A percentile compares a stretch with the other conserved stretches of the same genome.
These are phyloP conservation scores for Perca fluviatilis DNA, from an alignment of 2,113 vertebrate species.

Conservation along the genomic window DNA sequence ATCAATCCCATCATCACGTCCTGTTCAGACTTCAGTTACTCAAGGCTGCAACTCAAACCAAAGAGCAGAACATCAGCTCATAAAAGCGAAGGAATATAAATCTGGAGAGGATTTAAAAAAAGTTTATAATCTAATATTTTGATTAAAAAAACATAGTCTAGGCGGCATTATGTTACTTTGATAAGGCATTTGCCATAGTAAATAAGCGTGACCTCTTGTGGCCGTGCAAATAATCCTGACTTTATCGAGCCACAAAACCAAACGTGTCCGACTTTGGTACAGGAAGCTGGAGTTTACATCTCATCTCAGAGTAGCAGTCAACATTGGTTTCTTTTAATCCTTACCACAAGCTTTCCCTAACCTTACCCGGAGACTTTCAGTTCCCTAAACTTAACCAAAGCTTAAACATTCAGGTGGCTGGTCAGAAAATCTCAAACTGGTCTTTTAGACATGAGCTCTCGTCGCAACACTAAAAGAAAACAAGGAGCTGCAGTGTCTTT, in stretches of 20 bases:
- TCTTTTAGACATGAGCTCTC: background rate
- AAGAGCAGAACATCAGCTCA: too few species aligned
- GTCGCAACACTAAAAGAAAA: background rate
- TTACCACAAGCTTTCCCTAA: too few species aligned
- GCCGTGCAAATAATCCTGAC: too few species aligned
- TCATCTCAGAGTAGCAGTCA: background rate
- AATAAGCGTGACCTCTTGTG: too few species aligned
- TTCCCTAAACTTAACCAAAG: background rate
- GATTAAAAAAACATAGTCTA: background rate
- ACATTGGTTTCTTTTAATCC: too few species aligned
- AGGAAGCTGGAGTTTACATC: background rate
- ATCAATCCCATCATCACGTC: background rate
- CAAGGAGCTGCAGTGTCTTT: background rate
- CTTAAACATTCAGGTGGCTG: background rate
- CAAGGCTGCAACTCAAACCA: background rate
- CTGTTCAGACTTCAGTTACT: background rate
- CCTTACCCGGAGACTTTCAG: background rate
- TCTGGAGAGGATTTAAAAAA: background rate
- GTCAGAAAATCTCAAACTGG: background rate
- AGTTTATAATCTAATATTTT: background rate
- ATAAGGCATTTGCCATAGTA: too few species aligned
- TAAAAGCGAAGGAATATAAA: background rate
- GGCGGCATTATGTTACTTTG: too few species aligned
- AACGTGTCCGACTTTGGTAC: background rate
- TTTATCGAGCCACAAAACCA: too few species aligned